These are phyloP conservation scores for Pangasius djambal DNA, from an alignment of 2,797 vertebrate genomes.

Conservation along the genomic window DNA sequence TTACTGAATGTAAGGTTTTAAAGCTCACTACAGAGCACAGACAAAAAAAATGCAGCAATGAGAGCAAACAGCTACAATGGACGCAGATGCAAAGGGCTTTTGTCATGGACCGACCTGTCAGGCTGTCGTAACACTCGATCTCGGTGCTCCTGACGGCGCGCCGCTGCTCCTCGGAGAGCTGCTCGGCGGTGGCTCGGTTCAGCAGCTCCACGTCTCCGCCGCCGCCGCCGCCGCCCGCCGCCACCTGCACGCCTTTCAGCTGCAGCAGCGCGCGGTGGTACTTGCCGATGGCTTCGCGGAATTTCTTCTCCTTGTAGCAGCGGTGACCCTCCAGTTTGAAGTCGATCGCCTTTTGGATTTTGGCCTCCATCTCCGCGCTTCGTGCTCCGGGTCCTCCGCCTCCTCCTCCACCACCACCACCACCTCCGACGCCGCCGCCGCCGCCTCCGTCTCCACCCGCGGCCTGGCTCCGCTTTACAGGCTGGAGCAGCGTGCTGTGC, in stretches of 20 bases:
- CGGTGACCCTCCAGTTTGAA: conserved; percentile 90
- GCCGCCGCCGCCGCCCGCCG: conserved; percentile 71
- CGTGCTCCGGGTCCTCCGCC: conserved; percentile 49
- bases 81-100: neutral
- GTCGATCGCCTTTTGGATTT: conserved; percentile 87
- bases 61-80: neutral
- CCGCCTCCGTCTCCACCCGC: conserved; percentile 80
- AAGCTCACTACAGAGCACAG: neutral
- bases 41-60: neutral
- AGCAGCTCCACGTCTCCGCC: conserved; percentile 74
- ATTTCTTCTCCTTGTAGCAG: conserved; percentile 95
- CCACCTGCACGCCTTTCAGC: conserved; percentile 83
- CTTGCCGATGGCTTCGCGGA: conserved; percentile 92
- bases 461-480: conserved; percentile 64
- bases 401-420: conserved; percentile 64
- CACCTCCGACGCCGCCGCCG: conserved; percentile 74
- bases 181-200: conserved; percentile 72
- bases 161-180: conserved; percentile 86
- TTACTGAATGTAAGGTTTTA: neutral
- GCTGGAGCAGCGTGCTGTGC: conserved; percentile 77
- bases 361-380: conserved; percentile 76
- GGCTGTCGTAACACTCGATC: conserved; percentile 92
- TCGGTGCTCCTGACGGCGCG: conserved; percentile 87
- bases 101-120: conserved; percentile 81
- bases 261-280: conserved; percentile 92